A percentile compares a stretch with the other conserved stretches of the same genome.
These are phyloP conservation scores for Poeciliopsis turrubarensis DNA, from an alignment of 2,113 vertebrate genomes.

Conservation along the genomic window DNA sequence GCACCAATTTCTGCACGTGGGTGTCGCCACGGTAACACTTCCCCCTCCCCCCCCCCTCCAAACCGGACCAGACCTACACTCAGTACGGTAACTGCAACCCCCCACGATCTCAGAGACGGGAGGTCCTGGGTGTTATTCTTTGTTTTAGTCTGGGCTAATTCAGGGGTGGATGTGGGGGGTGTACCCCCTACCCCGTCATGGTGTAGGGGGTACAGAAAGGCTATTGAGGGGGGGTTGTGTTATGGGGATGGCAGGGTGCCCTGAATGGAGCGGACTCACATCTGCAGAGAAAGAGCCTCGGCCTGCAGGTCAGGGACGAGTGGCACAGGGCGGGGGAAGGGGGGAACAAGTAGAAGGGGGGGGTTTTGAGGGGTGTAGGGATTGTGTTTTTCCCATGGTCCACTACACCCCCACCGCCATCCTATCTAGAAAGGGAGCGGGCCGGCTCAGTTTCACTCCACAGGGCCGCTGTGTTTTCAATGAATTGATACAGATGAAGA, in stretches of 20 bases:
- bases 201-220: neutral
- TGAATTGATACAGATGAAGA: constrained; percentile 87
- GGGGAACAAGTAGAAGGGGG: constrained; percentile 80
- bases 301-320: constrained; percentile 81
- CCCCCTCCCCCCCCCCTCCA: constrained; percentile 5
- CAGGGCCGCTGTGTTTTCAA: constrained; percentile 81
- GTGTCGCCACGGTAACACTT: constrained; percentile 45
- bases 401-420: constrained; percentile 48
- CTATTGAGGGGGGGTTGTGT: no score
- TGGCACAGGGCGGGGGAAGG: constrained; percentile 75
- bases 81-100: no score
- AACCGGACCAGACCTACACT: constrained; percentile 14
- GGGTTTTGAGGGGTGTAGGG: constrained; percentile 21
- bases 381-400: constrained; percentile 85
- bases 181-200: constrained; percentile 43
- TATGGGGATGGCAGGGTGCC: neutral
- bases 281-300: constrained; percentile 68
- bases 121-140: constrained; percentile 54
- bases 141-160: constrained; percentile 33
- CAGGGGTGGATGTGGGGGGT: constrained; percentile 21
- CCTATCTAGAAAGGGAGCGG: constrained; percentile 77
- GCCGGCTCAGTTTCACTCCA: constrained; percentile 85
- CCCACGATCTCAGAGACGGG: neutral
- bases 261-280: constrained; percentile 35
- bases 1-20: constrained; percentile 82